These are phyloP conservation scores for Porites lobata DNA, from an alignment of 92 coral and sea anemone genomes.

Conservation along the genomic window DNA sequence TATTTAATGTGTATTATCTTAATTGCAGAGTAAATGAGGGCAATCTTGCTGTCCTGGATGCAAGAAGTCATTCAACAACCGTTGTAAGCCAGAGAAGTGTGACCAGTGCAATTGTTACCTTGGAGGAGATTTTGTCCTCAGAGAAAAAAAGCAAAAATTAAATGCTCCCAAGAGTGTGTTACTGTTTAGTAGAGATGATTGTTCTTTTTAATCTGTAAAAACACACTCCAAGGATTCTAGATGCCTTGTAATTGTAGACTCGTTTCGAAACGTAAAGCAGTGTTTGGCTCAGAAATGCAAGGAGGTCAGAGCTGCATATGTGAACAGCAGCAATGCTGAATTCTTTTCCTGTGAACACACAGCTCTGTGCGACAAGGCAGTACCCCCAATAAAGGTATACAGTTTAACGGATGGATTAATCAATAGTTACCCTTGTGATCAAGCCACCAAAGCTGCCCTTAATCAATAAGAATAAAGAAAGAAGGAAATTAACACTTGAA, in stretches of 20 bases:
- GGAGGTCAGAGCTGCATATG: conserved; percentile 14
- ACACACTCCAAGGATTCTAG: conserved; percentile 20
- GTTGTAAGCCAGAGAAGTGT: background rate
- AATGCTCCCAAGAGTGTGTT: conserved; percentile 21
- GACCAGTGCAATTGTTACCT: too few species aligned
- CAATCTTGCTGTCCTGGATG: conserved; percentile 35
- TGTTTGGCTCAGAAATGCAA: background rate
- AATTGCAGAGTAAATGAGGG: conserved; percentile 29
- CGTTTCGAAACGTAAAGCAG: background rate
- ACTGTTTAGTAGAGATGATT: background rate
- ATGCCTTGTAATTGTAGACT: conserved; percentile 17
- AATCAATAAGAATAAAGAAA: too few species aligned
- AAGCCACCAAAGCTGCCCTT: conserved; percentile 2
- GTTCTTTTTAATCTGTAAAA: conserved; percentile 10
- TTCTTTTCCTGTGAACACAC: conserved; percentile 15
- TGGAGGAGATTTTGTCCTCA: too few species aligned
- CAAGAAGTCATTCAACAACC: conserved; percentile 8
- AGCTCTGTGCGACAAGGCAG: background rate
- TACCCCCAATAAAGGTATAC: background rate
- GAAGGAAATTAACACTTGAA: too few species aligned
- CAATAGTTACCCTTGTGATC: conserved; percentile 2
- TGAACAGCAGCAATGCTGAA: conserved; percentile 33
- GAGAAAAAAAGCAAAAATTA: background rate
- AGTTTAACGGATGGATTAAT: conserved; percentile 14
- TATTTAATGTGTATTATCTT: background rate